These are phyloP conservation scores for Lucilia sericata DNA, from an alignment of 1,140 invertebrate species.

Conservation along the genomic window DNA sequence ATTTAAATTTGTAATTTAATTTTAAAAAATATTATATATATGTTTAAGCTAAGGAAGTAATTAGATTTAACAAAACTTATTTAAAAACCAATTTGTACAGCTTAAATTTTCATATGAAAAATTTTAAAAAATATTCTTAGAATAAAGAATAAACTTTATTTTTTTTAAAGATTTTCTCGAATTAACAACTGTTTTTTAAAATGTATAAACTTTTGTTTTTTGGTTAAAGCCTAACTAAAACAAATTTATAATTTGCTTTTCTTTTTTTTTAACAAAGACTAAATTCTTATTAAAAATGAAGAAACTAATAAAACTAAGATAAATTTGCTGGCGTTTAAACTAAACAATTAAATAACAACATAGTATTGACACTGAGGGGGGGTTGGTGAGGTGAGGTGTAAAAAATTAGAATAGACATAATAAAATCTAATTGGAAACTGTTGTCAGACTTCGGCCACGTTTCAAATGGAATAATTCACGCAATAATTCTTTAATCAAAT, in stretches of 20 bases:
- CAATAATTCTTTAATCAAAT: slow-evolving; percentile 79
- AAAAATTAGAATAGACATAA: not conserved
- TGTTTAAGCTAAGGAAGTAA: not conserved
- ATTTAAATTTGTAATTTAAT: too few relatives aligned
- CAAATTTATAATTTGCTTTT: not conserved
- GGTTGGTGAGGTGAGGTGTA: too few relatives aligned
- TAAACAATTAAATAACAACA: slow-evolving; percentile 37
- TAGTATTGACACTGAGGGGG: not conserved
- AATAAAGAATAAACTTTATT: not conserved
- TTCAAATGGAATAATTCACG: slow-evolving; percentile 61
- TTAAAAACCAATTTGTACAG: not conserved
- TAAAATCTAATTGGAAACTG: not conserved
- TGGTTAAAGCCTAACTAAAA: slow-evolving; percentile 14
- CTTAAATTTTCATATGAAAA: not conserved
- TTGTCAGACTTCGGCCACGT: slow-evolving; percentile 52
- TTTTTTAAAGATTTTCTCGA: not conserved
- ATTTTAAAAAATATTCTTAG: not conserved
- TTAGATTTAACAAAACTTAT: not conserved
- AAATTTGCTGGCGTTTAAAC: not conserved
- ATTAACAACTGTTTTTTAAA: not conserved
- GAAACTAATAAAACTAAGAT: slow-evolving; percentile 29
- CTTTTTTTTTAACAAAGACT: slow-evolving; percentile 8
- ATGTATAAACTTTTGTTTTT: not conserved
- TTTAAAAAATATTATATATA: too few relatives aligned
- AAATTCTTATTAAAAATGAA: not conserved